Base-by-base conservation (phyloP, 2,113 vertebrate species). In the Polypterus bichir region DNA sequence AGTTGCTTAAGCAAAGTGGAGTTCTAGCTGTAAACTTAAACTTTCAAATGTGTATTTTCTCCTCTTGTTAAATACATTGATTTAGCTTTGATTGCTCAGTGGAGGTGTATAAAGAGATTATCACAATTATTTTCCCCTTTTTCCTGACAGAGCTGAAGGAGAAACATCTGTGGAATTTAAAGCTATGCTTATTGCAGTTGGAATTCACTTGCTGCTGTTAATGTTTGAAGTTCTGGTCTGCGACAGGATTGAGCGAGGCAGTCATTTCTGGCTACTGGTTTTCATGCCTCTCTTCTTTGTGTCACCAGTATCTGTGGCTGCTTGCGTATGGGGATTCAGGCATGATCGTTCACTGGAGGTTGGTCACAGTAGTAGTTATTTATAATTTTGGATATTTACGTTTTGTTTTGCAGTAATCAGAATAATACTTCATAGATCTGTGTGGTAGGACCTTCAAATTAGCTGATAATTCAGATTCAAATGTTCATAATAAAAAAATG, bases 151-250 rank as follows among this genome's bases (percentile, higher is more conserved):
- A 89, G 89, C 91, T 76, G 96, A 99, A 81, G 96, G 96, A 49
- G 96, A 98, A 86, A 98, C 93, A 0, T 98, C 93, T 61, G 95
- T 99, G 81, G 96, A 99, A 76, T 99, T 99, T 70, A 99, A 98
- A 73, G 96, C 96, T 27, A 89, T 99, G 96, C 76, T 99, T 65
- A 99, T 99, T 59, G 94, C 95, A 0, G 95, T 99, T 51, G 93
- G 96, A 10, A 95, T 99, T 71, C 95, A 99, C 69, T 82, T 98
- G 63, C 85, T 99, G 0, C 76, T 99, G 71, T 81, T 99, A 64
- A 94, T 94, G 89, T 99, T 99, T 48, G 94, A 99, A 82, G 93
- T 99, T 62, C 79, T 99, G 68, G 93, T 98, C 72, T 98, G 95
- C 65, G 93, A 97, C 74, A 84, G 95, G 6, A 91, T 97, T 1